Percentiles rank a stretch among this genome's conserved stretches.
Conservation (phyloP, 2,797 vertebrate genomes). For the Tangara arthus region DNA sequence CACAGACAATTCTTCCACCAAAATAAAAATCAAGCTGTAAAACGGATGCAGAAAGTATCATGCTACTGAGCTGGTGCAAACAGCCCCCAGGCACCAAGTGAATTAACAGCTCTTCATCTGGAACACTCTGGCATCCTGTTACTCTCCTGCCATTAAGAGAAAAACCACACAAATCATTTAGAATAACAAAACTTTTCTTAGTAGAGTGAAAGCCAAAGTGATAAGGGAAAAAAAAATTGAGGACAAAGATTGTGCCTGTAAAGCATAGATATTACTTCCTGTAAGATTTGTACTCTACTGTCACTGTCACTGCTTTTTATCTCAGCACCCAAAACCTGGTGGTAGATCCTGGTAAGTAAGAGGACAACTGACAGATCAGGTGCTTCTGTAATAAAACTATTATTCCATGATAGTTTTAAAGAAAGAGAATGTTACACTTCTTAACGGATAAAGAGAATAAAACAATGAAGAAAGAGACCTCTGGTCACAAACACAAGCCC, state of each 20-base stretch:
- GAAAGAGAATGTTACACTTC: background rate
- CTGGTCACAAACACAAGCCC: background rate
- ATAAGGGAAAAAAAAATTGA: background rate
- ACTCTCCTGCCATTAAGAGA: background rate
- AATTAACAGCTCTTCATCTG: background rate
- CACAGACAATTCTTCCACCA: background rate
- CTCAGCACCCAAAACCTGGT: background rate
- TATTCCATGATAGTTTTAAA: background rate
- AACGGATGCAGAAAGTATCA: background rate
- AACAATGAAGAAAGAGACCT: background rate
- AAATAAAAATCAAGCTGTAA: background rate
- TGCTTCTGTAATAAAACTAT: background rate
- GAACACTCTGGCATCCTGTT: background rate
- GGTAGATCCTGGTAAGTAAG: background rate
- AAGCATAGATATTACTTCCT: background rate
- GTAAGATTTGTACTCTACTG: background rate
- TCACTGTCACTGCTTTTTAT: background rate
- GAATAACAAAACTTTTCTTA: background rate
- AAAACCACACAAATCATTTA: background rate
- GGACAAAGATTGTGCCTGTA: background rate
- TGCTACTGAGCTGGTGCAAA: background rate
- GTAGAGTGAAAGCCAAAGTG: background rate
- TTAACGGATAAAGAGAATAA: fast-evolving
- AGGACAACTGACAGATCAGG: fast-evolving
- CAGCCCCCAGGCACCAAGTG: background rate